Evolutionary conservation across 2,113 vertebrate genomes (phyloP), one percentile per base, ranked within the genome.

Genomic region (Caranx ignobilis): DNA sequence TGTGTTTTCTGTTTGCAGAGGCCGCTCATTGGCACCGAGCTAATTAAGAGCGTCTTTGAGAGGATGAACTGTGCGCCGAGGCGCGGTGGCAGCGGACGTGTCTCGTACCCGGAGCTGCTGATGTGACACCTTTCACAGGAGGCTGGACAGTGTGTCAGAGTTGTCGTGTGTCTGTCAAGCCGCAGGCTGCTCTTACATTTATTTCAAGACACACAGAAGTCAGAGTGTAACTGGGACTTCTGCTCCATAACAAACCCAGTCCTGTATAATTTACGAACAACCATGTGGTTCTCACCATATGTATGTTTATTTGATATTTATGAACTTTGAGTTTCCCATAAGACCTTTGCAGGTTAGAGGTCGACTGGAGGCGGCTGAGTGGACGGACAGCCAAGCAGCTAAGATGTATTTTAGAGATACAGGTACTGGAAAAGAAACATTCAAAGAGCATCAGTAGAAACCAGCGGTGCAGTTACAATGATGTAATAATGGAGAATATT

Each of bases 1-100:
- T 75, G 73, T 59, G 63, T 67, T 54, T 34, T 57, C 19, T 78
- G 79, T 66, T 69, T 71, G 71, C 39, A 34, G 37, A 56, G 70
- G 78, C 73, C 76, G 57, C 88, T 82, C 87, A 74, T 83, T 81
- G 85, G 76, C 87, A 75, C 85, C 1, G 50, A 81, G 83, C 81
- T 89, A 87, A 90, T 88, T 85, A 83, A 72, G 71, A 74, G 79
- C 2, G 31, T 86, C 77, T 87, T 48, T 75, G 81, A 37, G 81
- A 81, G 70, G 79, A 75, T 56, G 83, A 71, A 12, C 63, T 0
- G 52, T 32, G 71, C 9, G 72, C 32, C 2, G 75, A 39, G 41
- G 71, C 75, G 37, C 48, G 2, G 65, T 43, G 63, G 64, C 77
- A 16, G 75, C 12, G 63, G 75, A 69, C 76, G 15, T 31, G 32